Evolutionary conservation across 1,140 invertebrate genomes (phyloP).

Genomic region (Drosophila nannoptera): DNA sequence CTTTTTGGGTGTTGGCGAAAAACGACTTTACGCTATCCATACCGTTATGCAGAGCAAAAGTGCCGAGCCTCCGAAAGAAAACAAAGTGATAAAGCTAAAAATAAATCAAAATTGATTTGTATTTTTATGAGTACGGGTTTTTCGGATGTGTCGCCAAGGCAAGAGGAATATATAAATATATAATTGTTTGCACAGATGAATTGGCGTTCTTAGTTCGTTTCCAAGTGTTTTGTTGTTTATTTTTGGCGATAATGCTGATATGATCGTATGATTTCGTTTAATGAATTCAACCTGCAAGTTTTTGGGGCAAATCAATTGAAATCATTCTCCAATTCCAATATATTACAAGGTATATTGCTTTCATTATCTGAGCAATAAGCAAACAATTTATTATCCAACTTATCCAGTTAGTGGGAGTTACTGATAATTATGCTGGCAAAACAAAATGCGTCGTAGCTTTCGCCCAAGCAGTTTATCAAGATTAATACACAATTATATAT

Average conservation of each 20-base stretch:
- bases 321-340: too few relatives aligned
- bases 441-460: slow-evolving; percentile 28
- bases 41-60: slow-evolving; percentile 22
- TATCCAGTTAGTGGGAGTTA: slow-evolving; percentile 5
- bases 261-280: slow-evolving; percentile 29
- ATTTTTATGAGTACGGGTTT: slow-evolving; percentile 57
- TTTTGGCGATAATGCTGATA: slow-evolving; percentile 31
- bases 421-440: not conserved
- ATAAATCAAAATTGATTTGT: slow-evolving; percentile 61
- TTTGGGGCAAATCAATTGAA: slow-evolving; percentile 16
- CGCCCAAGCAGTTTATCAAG: slow-evolving; percentile 10
- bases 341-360: too few relatives aligned
- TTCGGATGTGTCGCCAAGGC: slow-evolving; percentile 27
- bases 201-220: slow-evolving; percentile 27
- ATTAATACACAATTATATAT: slow-evolving; percentile 27
- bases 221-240: slow-evolving; percentile 18
- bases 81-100: slow-evolving; percentile 73
- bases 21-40: slow-evolving; percentile 75
- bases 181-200: slow-evolving; percentile 1
- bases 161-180: slow-evolving; percentile 15
- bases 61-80: slow-evolving; percentile 66
- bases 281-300: slow-evolving; percentile 43
- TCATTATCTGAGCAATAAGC: too few relatives aligned
- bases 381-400: slow-evolving; percentile 8
- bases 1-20: slow-evolving; percentile 63